Evolutionary conservation across 2,888 invertebrate species (phyloP), one percentile per base, ranked within the genome.

Genomic region (Eudiplozoon nipponicum): DNA sequence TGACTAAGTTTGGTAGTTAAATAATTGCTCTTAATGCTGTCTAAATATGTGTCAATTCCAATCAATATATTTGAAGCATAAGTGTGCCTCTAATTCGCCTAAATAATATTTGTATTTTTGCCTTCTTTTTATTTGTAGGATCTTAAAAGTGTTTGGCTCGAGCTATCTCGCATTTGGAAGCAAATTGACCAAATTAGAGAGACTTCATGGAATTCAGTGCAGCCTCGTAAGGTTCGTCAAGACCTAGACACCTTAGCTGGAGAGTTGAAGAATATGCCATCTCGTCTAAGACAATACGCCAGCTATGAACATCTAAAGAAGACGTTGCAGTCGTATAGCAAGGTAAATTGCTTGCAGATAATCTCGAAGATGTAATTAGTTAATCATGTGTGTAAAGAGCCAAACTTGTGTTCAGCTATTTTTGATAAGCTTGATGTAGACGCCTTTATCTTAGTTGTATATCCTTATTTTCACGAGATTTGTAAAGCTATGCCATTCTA

Each of bases 271-370:
- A 84, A 4, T 38, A 86, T 94, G 37, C 90, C 90, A 1, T 76
- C 80, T 21, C 70, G 81, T 45, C 67, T 86, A 33, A 69, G 90
- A 44, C 84, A 86, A 64, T 98, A 98, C 58, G 80, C 86, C 47
- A 80, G 81, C 5, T 98, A 86, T 60, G 90, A 94, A 57, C 78
- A 77, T 55, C 84, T 94, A 1, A 84, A 86, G 63, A 75, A 75
- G 56, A 67, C 80, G 43, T 66, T 98, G 42, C 86, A 90, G 55
- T 75, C 73, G 39, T 90, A 84, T 58, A 77, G 81, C 17, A 94
- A 90, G 68, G 70, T 74, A 36, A 45, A 43, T 34, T 35, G 34
- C 11, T 36, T 39, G n/a, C n/a, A n/a, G n/a, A n/a, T n/a, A n/a
- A n/a, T n/a, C n/a, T n/a, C n/a, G n/a, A n/a, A n/a, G n/a, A n/a